Evolutionary conservation across 2,888 invertebrate species (phyloP).

Genomic region (Rhodophaea formosa): DNA sequence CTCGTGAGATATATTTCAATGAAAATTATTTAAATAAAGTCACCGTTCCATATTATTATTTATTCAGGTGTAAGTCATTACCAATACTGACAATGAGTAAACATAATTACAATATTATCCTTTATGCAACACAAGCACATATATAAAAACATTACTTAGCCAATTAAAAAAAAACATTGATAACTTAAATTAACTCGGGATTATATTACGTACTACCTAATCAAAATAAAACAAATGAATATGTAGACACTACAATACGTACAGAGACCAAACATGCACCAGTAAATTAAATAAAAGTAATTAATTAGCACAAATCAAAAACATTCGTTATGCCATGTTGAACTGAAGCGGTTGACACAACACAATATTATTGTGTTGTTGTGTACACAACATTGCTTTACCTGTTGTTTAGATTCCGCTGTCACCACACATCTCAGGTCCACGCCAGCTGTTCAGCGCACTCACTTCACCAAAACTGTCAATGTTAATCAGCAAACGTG

Average conservation of each 20-base stretch:
- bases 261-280: background rate
- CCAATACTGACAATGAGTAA: too few species aligned
- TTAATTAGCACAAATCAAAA: background rate
- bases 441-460: slow-evolving; percentile 22
- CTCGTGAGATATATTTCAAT: too few species aligned
- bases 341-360: background rate
- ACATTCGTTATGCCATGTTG: background rate
- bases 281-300: background rate
- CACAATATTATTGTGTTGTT: slow-evolving; percentile 4
- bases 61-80: too few species aligned
- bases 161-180: too few species aligned
- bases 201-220: too few species aligned
- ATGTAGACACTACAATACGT: background rate
- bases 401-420: slow-evolving; percentile 37
- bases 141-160: too few species aligned
- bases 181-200: too few species aligned
- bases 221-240: background rate
- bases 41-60: too few species aligned
- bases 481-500: slow-evolving; percentile 35
- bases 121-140: too few species aligned
- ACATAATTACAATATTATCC: too few species aligned
- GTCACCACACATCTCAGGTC: slow-evolving; percentile 37
- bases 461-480: slow-evolving; percentile 24
- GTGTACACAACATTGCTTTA: slow-evolving; percentile 18
- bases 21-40: too few species aligned